Evolutionary conservation across 2,888 invertebrate species (phyloP), one percentile per base, ranked within the genome.

Genomic region (Drosophila kokeensis): DNA sequence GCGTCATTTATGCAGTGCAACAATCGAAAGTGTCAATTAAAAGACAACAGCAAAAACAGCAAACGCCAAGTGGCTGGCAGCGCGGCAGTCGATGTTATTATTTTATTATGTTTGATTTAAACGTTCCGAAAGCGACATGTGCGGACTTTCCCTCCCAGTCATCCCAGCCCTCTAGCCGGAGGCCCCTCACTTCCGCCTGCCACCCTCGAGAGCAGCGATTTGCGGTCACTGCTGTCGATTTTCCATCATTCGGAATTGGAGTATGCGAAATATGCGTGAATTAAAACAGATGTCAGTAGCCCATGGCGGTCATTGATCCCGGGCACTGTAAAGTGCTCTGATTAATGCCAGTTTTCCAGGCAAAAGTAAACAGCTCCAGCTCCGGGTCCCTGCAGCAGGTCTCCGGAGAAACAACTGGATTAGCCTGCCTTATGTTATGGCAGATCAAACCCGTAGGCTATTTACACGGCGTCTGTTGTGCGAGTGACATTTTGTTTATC

Each of bases 21-120:
- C 82, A 91, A 83, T 83, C 84, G 89, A 83, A 91, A 91, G 90
- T 90, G 86, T 87, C 91, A 90, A 91, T 90, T 90, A 83, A 89
- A 78, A 73, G 73, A 63, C 72, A 73, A 69, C 73, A 68, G 71
- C 63, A 71, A 76, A 70, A 76, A 67, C 69, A 69, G 70, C 80
- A 50, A 69, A 70, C 57, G 70, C 61, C 75, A 73, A 79, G 73
- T 71, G 70, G 52, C 69, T 69, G 71, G 52, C 54, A 50, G 27
- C 64, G 29, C 50, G 48, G 61, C 54, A 48, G 59, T 57, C 66
- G 60, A 72, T 68, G 62, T 75, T 86, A 82, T 79, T 77, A 83
- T 83, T 86, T 82, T 83, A 83, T 83, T 86, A 77, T 79, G 77
- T 86, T 83, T 82, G 84, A 83, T 86, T 85, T 85, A 86, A 85